Conservation (phyloP, 2,888 invertebrate genomes). For the Agrilus cyanescens region DNA sequence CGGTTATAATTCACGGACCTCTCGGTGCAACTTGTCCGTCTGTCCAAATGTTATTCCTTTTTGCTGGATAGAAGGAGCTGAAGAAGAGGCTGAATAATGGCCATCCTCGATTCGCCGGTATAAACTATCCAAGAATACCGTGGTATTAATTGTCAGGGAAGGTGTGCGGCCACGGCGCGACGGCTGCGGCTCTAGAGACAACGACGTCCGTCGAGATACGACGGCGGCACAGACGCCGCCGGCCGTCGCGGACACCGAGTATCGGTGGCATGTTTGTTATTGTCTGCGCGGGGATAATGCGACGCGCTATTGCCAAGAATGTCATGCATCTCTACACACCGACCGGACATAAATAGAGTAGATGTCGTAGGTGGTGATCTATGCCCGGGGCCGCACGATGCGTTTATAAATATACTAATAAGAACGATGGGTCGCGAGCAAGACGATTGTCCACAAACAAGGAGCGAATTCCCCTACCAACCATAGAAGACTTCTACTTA, state of each 20-base stretch:
- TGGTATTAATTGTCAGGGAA: constrained; percentile 14
- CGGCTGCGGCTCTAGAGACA: too few species aligned
- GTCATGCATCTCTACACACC: constrained; percentile 16
- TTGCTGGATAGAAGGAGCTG: too few species aligned
- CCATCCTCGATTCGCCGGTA: not conserved
- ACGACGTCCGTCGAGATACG: too few species aligned
- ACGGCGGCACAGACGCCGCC: too few species aligned
- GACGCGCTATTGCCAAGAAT: constrained; percentile 19
- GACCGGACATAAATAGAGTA: constrained; percentile 20
- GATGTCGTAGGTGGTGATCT: constrained; percentile 19
- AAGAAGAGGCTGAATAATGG: too few species aligned
- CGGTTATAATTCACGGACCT: too few species aligned
- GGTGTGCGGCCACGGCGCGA: constrained; percentile 4
- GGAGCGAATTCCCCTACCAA: too few species aligned
- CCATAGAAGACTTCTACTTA: too few species aligned
- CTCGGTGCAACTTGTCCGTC: too few species aligned
- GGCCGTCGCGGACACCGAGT: not conserved
- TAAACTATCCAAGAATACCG: constrained; percentile 15
- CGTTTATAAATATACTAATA: constrained; percentile 19
- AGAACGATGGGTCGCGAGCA: constrained; percentile 14
- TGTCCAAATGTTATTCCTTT: too few species aligned
- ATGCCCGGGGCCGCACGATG: constrained; percentile 17
- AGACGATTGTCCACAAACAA: not conserved
- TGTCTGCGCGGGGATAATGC: constrained; percentile 17
- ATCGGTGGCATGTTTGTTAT: constrained; percentile 19